Evolutionary conservation across 1,140 invertebrate species (phyloP), one percentile per base, ranked within the genome.

Genomic region (Scylla paramamosain): DNA sequence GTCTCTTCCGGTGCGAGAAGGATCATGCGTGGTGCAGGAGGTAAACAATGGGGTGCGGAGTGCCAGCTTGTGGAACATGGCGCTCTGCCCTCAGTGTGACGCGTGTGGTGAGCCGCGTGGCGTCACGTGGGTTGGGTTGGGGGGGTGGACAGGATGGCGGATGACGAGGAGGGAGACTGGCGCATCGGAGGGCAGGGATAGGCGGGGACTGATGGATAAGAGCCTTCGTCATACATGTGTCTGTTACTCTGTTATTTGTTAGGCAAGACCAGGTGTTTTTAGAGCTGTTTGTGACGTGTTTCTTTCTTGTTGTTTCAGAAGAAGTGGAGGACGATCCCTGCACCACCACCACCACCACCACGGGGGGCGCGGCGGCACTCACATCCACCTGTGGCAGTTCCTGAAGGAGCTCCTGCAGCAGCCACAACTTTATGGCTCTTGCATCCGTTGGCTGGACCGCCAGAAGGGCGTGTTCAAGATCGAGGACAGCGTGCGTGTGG

Each of bases 331-430:
- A 98, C 86, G 96, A 97, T 4, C 94, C 96, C 3, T 91, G 87
- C 48, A 45, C 89, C 96, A 93, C 96, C 10, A 94, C 93, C 32
- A 96, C 95, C 52, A 45, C 89, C 96, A 93, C 96, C 10, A 93
- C 93, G 95, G 97, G 96, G 94, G 96, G 52, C 97, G 97, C 52
- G 97, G 98, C 28, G 98, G 98, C 82, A 98, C 98, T 0, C 99
- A 99, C 96, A 99, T 99, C 96, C 99, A 99, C 96, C 97, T 99
- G n/a, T 99, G 99, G 99, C 99, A 99, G 97, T 99, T 99, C 97
- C 97, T 99, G 25, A 99, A 99, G 96, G 99, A 99, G 97, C 97
- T 99, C 16, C 97, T 99, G 0, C 97, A 98, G 10, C 98, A 98
- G 48, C 98, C 99, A 0, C 98, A 98, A 88, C 97, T 98, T 0